Evolutionary conservation across 2,797 vertebrate genomes (phyloP).

Genomic region (Siniperca scherzeri): DNA sequence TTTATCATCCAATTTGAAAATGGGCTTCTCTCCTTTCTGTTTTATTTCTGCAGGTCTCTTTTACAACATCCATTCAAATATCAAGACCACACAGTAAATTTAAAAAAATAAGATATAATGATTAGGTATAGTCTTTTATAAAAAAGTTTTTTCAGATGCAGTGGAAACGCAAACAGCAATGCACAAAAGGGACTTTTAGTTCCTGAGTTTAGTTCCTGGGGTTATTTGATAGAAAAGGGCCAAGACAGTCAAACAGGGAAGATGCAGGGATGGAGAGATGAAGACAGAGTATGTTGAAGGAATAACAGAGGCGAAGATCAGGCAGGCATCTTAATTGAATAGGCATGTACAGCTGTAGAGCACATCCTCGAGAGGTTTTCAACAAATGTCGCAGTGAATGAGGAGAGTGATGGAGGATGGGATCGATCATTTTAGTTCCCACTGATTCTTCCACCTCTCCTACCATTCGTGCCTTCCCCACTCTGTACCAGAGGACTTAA

Average conservation of each 20-base stretch:
- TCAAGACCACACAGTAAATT: not conserved
- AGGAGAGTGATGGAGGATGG: constrained; percentile 60
- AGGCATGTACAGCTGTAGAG: constrained; percentile 58
- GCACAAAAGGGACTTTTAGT: not conserved
- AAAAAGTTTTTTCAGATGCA: not conserved
- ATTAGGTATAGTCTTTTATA: not conserved
- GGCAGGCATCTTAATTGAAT: constrained; percentile 66
- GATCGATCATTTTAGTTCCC: constrained; percentile 63
- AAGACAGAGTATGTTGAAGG: not conserved
- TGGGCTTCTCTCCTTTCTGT: not conserved
- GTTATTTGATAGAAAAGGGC: not conserved
- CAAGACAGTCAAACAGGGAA: not conserved
- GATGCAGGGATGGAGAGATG: constrained; percentile 10
- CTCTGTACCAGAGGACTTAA: constrained; percentile 41
- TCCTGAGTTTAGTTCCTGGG: not conserved
- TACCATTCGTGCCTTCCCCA: constrained; percentile 22
- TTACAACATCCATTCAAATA: not conserved
- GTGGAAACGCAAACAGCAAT: not conserved
- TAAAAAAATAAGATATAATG: not conserved
- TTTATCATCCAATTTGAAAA: not conserved
- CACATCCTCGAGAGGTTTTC: constrained; percentile 66
- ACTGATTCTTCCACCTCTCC: constrained; percentile 22
- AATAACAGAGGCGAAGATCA: constrained; percentile 29
- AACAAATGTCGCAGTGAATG: constrained; percentile 70
- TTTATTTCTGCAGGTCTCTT: not conserved